Evolutionary conservation across 2,113 vertebrate genomes (phyloP).

Genomic region (Lynx canadensis): DNA sequence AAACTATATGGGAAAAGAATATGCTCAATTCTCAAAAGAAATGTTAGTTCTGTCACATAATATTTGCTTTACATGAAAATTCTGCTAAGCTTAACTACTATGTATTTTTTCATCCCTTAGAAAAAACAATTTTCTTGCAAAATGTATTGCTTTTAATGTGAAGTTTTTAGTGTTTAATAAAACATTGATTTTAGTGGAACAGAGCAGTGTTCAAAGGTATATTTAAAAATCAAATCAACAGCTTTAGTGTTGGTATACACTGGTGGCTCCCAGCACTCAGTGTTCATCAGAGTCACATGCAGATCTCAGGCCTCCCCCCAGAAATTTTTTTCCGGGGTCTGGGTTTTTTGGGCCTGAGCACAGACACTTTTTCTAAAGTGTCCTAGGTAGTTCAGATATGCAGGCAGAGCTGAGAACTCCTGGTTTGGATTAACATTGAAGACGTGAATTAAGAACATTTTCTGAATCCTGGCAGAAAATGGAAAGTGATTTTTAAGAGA

Average conservation of each 20-base stretch:
- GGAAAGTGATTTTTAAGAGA: neutral
- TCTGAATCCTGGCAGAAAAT: neutral
- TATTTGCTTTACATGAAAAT: neutral
- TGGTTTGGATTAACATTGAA: conserved; percentile 16
- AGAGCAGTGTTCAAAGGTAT: neutral
- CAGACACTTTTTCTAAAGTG: neutral
- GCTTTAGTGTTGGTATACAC: neutral
- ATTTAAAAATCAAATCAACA: neutral
- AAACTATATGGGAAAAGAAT: neutral
- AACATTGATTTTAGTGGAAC: neutral
- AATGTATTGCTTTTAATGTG: neutral
- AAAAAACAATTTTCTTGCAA: neutral
- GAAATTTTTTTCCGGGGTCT: neutral
- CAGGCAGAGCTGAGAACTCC: neutral
- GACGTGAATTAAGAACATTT: neutral
- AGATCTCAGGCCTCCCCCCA: no score
- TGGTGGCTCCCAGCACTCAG: neutral
- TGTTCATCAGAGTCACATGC: neutral
- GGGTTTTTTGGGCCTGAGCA: neutral
- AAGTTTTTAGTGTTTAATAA: neutral
- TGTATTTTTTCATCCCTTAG: neutral
- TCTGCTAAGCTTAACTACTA: neutral
- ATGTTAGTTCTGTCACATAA: neutral
- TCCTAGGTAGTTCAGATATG: neutral
- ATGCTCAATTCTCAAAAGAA: neutral